phyloP scores from a whole-genome alignment of 2,888 invertebrate genomes.

The Rutpela maculata region DNA sequence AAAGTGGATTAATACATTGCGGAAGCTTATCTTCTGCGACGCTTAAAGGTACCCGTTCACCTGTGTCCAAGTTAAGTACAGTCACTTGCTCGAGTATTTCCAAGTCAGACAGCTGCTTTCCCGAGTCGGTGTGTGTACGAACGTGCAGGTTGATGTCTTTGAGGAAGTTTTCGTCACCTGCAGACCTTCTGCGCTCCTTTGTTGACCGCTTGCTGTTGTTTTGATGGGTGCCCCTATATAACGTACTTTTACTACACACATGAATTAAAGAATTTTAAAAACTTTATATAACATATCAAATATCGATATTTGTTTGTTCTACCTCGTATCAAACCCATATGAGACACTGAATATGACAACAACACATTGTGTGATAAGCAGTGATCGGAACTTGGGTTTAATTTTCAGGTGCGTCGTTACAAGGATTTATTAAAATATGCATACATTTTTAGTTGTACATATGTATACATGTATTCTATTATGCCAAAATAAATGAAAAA shows the following conservation, averaged over 20 bases:
- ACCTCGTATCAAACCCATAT: too few relatives aligned
- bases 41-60: slow-evolving; percentile 95
- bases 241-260: slow-evolving; percentile 7
- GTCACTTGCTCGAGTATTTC: slow-evolving; percentile 93
- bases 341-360: too few relatives aligned
- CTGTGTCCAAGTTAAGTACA: slow-evolving; percentile 88
- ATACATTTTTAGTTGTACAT: too few relatives aligned
- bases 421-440: too few relatives aligned
- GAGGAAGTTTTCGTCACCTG: slow-evolving; percentile 86
- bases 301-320: too few relatives aligned
- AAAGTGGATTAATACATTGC: slow-evolving; percentile 94
- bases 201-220: slow-evolving; percentile 63
- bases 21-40: slow-evolving; percentile 95
- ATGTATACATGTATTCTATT: too few relatives aligned
- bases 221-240: slow-evolving; percentile 66
- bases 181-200: slow-evolving; percentile 85
- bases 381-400: too few relatives aligned
- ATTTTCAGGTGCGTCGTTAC: too few relatives aligned
- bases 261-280: not conserved
- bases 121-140: slow-evolving; percentile 89
- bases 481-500: too few relatives aligned
- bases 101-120: slow-evolving; percentile 90
- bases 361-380: too few relatives aligned
- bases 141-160: slow-evolving; percentile 84
- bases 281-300: too few relatives aligned